A percentile compares a stretch with the other conserved stretches of the same genome.
These are phyloP conservation scores for Orchesella cincta DNA, from an alignment of 1,140 invertebrate species.

Conservation along the genomic window DNA sequence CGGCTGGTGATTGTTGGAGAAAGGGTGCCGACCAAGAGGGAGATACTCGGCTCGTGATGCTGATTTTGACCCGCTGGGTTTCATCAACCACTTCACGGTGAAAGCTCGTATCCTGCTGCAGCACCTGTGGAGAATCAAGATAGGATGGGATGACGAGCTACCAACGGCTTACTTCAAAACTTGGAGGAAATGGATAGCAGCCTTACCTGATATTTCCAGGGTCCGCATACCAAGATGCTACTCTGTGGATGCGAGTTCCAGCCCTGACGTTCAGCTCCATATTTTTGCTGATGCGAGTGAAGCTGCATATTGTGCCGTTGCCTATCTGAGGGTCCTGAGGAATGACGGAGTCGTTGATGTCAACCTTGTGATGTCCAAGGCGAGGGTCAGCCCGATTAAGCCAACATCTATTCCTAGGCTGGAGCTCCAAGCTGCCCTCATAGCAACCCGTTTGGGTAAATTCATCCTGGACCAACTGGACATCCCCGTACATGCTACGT, in stretches of 20 bases:
- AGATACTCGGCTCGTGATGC: too few species aligned
- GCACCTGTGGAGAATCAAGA: conserved; percentile 34
- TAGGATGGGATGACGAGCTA: conserved; percentile 42
- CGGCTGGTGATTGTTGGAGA: too few species aligned
- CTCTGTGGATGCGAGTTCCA: not conserved
- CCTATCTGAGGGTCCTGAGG: conserved; percentile 20
- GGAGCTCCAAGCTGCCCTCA: conserved; percentile 55
- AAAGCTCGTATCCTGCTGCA: conserved; percentile 40
- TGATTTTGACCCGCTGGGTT: conserved; percentile 33
- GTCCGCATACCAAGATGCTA: conserved; percentile 46
- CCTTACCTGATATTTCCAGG: not conserved
- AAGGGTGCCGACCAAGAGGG: too few species aligned
- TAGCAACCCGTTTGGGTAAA: conserved; percentile 46
- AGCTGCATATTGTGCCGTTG: conserved; percentile 29
- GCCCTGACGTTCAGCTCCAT: conserved; percentile 35
- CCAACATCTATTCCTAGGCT: conserved; percentile 54
- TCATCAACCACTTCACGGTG: conserved; percentile 28
- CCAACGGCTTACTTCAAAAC: not conserved
- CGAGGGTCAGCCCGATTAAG: conserved; percentile 53
- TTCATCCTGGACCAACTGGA: not conserved
- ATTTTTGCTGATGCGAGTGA: conserved; percentile 35
- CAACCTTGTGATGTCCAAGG: conserved; percentile 52
- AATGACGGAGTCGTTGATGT: conserved; percentile 13
- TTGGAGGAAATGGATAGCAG: conserved; percentile 25
- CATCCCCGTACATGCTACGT: not conserved